Percentiles rank a stretch among this genome's conserved stretches.
phyloP scores from a whole-genome alignment of 2,113 vertebrate genomes.

The Cochlearius cochlearius region DNA sequence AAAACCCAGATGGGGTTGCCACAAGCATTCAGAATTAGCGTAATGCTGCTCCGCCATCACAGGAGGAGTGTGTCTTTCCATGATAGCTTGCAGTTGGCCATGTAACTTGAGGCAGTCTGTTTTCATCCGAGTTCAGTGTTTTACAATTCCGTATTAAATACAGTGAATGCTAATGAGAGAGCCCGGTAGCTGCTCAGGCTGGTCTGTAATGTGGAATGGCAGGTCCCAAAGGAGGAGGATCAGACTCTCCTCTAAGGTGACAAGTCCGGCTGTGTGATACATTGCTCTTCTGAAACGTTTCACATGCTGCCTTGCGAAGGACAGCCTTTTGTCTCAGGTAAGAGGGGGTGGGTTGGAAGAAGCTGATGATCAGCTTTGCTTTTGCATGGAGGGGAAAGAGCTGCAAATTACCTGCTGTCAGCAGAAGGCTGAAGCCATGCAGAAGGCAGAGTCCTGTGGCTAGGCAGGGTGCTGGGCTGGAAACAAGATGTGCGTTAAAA shows the following conservation, averaged over 20 bases:
- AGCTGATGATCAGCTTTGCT: neutral
- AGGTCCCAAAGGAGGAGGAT: neutral
- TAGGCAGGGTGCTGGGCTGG: neutral
- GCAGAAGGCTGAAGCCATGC: neutral
- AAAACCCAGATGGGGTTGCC: neutral
- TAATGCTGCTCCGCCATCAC: neutral
- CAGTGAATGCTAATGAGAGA: neutral
- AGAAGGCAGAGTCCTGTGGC: neutral
- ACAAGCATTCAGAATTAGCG: neutral
- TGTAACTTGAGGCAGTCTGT: neutral
- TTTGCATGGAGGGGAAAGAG: neutral
- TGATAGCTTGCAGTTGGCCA: neutral
- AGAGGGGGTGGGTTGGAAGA: neutral
- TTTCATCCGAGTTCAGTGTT: neutral
- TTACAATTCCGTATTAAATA: neutral
- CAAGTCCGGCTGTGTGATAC: neutral
- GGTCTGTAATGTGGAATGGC: neutral
- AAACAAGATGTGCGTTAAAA: neutral
- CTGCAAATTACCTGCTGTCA: constrained; percentile 19
- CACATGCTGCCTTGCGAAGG: neutral
- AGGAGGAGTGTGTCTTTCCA: neutral
- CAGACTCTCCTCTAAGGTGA: neutral
- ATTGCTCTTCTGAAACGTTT: neutral
- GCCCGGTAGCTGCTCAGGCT: neutral
- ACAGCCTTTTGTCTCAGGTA: neutral